phyloP scores from a whole-genome alignment of 2,113 vertebrate genomes.

The Ginglymostoma cirratum region DNA sequence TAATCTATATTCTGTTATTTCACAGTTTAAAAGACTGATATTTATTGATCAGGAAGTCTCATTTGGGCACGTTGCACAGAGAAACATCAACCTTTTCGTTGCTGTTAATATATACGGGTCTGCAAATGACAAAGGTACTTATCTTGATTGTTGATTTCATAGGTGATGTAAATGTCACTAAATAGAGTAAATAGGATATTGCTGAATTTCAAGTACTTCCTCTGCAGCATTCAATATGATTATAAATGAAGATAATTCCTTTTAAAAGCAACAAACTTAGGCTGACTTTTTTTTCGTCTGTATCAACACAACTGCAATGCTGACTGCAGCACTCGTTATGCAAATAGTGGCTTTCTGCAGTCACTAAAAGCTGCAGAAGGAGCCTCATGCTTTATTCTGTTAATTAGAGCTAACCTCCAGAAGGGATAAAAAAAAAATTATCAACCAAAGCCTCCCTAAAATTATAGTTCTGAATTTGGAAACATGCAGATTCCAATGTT shows the following conservation, averaged over 20 bases:
- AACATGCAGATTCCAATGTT: neutral
- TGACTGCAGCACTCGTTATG: neutral
- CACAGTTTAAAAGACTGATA: neutral
- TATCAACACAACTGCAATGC: neutral
- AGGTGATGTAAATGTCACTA: neutral
- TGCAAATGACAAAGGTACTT: neutral
- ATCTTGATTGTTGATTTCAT: neutral
- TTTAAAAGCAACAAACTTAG: neutral
- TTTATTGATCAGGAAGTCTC: neutral
- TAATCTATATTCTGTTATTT: slow-evolving; percentile 1
- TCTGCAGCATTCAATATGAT: neutral
- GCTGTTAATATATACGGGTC: neutral
- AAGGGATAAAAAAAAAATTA: neutral
- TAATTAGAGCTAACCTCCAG: neutral
- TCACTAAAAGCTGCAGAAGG: neutral
- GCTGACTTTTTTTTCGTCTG: neutral
- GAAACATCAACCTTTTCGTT: neutral
- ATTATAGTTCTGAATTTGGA: neutral
- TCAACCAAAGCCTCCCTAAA: neutral
- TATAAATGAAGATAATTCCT: neutral
- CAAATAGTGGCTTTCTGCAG: neutral
- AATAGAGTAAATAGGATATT: neutral
- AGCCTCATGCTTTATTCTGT: neutral
- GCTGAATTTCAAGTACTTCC: neutral
- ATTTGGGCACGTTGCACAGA: neutral